Conservation (phyloP, 2,113 vertebrate genomes). For the Bagarius yarrelli region DNA sequence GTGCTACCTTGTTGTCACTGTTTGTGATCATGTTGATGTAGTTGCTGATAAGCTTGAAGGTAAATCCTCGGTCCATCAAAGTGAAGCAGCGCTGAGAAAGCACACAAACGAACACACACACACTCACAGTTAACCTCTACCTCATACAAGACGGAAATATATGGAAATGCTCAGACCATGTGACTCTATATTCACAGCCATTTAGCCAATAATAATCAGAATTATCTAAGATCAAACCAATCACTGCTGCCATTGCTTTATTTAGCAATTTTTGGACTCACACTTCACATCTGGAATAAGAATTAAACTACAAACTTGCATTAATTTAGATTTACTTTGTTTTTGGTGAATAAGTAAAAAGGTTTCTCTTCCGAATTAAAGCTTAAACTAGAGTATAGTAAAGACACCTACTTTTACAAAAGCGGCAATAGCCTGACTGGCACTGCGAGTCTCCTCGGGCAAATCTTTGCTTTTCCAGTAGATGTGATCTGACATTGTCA, state of each 20-base stretch:
- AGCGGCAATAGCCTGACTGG: constrained; percentile 84
- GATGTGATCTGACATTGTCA: constrained; percentile 87
- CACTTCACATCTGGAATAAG: neutral
- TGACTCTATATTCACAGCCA: neutral
- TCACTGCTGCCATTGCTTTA: neutral
- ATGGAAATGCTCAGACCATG: neutral
- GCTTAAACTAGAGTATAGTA: neutral
- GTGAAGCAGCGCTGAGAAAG: constrained; percentile 86
- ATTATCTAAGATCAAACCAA: neutral
- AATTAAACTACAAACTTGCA: neutral
- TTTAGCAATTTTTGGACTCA: neutral
- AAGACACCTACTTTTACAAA: constrained; percentile 86
- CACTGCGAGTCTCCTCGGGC: constrained; percentile 85
- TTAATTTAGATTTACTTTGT: no score
- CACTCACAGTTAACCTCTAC: neutral
- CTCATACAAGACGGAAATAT: neutral
- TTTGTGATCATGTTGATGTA: constrained; percentile 91
- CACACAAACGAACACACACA: neutral
- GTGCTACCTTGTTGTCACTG: constrained; percentile 85
- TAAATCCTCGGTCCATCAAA: constrained; percentile 93
- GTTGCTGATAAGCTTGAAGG: constrained; percentile 89
- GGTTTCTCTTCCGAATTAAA: no score
- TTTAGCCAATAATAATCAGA: neutral
- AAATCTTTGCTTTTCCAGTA: constrained; percentile 88
- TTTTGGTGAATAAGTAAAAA: no score